These are phyloP conservation scores for Bettongia penicillata DNA, from an alignment of 2,113 vertebrate genomes.

Conservation along the genomic window DNA sequence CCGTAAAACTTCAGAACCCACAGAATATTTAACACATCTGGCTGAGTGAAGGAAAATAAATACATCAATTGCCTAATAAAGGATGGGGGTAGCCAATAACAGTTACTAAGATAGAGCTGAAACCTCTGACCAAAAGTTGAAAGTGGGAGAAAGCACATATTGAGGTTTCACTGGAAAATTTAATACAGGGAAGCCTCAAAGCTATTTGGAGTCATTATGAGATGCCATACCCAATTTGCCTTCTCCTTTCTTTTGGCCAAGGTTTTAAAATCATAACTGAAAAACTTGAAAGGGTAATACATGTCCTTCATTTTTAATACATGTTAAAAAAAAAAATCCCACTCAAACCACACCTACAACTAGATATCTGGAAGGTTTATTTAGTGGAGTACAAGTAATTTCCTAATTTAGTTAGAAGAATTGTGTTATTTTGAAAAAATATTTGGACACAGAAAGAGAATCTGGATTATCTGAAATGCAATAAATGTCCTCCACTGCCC, in stretches of 20 bases:
- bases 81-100: constrained; percentile 15
- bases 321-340: constrained; percentile 7
- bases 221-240: constrained; percentile 13
- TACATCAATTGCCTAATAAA: constrained; percentile 11
- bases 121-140: constrained; percentile 35
- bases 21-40: constrained; percentile 62
- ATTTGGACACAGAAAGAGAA: constrained; percentile 15
- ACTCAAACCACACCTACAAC: background rate
- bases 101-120: background rate
- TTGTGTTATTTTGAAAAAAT: constrained; percentile 14
- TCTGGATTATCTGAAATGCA: background rate
- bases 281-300: background rate
- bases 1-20: constrained; percentile 53
- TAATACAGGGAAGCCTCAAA: constrained; percentile 27
- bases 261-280: constrained; percentile 19
- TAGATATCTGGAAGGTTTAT: background rate
- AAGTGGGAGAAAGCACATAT: background rate
- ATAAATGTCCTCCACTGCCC: background rate
- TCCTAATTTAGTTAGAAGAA: background rate
- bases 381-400: constrained; percentile 11
- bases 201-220: constrained; percentile 10
- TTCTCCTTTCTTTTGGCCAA: constrained; percentile 11
- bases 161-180: background rate
- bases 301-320: background rate
- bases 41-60: constrained; percentile 51